These are phyloP conservation scores for Cyclina sinensis DNA, from an alignment of 1,140 invertebrate genomes.

Conservation along the genomic window DNA sequence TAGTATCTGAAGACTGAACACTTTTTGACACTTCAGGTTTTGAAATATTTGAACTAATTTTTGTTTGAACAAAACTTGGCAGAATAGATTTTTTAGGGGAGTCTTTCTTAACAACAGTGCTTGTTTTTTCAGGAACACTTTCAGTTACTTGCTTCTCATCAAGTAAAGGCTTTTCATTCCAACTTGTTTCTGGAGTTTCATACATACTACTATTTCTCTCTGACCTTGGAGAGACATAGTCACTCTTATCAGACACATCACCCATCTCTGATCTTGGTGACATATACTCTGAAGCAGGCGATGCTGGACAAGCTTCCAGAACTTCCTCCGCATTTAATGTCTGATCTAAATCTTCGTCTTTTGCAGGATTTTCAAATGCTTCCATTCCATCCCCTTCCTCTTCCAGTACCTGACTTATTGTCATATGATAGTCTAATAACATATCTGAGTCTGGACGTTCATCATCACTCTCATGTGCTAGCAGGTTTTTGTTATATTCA, in stretches of 20 bases:
- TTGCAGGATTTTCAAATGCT: slow-evolving; percentile 31
- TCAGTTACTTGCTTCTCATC: not conserved
- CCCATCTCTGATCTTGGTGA: slow-evolving; percentile 59
- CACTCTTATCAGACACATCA: slow-evolving; percentile 45
- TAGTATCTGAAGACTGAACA: not conserved
- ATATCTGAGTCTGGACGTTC: slow-evolving; percentile 80
- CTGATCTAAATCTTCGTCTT: slow-evolving; percentile 69
- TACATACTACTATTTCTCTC: slow-evolving; percentile 76
- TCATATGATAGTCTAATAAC: slow-evolving; percentile 78
- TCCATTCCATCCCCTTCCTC: slow-evolving; percentile 75
- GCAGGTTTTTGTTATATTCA: slow-evolving; percentile 73
- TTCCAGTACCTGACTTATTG: slow-evolving; percentile 78
- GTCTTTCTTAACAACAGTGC: slow-evolving; percentile 49
- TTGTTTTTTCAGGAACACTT: slow-evolving; percentile 20
- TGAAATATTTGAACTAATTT: slow-evolving; percentile 35
- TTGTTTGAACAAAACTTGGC: slow-evolving; percentile 22
- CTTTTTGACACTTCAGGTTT: slow-evolving; percentile 37
- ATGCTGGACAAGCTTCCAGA: not conserved
- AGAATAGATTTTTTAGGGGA: slow-evolving; percentile 24
- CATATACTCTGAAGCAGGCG: slow-evolving; percentile 55
- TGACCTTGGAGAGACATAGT: slow-evolving; percentile 43
- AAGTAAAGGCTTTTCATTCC: slow-evolving; percentile 60
- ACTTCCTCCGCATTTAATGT: slow-evolving; percentile 70
- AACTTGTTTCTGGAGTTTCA: slow-evolving; percentile 77
- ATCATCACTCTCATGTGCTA: slow-evolving; percentile 73